These are phyloP conservation scores for Coelopa pilipes DNA, from an alignment of 2,888 invertebrate species.

Conservation along the genomic window DNA sequence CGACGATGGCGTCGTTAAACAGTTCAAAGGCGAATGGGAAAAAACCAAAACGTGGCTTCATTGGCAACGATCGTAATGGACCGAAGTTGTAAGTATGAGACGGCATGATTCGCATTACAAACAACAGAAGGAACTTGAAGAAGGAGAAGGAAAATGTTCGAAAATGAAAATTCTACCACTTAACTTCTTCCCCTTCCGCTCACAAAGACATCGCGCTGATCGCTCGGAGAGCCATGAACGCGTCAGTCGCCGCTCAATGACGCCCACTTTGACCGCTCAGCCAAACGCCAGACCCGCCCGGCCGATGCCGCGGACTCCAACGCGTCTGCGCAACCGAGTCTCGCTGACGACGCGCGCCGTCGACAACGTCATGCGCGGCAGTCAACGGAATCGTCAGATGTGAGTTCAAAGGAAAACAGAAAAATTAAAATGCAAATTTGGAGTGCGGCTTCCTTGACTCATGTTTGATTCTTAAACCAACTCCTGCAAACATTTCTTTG, in stretches of 20 bases:
- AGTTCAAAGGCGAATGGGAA: no score
- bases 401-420: slow-evolving; percentile 5
- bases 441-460: slow-evolving; percentile 15
- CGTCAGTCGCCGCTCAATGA: slow-evolving; percentile 55
- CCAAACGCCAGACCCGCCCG: slow-evolving; percentile 57
- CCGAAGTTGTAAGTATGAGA: slow-evolving; percentile 53
- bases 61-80: slow-evolving; percentile 47
- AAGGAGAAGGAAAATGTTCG: background rate
- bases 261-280: slow-evolving; percentile 54
- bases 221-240: slow-evolving; percentile 38
- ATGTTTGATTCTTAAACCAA: background rate
- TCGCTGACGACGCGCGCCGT: slow-evolving; percentile 59
- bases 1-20: background rate
- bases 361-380: slow-evolving; percentile 53
- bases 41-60: no score
- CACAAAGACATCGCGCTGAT: slow-evolving; percentile 49
- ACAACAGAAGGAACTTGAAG: no score
- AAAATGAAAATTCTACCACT: background rate
- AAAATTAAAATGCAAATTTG: background rate
- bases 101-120: no score
- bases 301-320: slow-evolving; percentile 59
- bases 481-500: background rate
- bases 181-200: background rate
- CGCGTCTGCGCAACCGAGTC: slow-evolving; percentile 56
- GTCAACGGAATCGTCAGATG: slow-evolving; percentile 25